Evolutionary conservation across 1,140 invertebrate genomes (phyloP).

Genomic region (Amphibalanus amphitrite): DNA sequence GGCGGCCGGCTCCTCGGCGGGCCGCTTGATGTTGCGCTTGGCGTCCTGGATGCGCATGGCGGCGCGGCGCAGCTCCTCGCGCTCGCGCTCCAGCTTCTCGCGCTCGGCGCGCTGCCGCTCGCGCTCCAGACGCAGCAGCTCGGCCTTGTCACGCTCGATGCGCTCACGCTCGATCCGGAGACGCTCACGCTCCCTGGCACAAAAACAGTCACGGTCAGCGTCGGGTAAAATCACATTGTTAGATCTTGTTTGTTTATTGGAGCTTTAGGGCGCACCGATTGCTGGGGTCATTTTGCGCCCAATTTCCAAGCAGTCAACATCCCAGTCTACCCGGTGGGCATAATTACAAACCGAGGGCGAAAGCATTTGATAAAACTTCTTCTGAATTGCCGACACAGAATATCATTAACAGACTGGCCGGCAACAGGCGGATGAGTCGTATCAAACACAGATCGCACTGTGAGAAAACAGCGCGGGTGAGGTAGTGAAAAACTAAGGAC

Average conservation of each 20-base stretch:
- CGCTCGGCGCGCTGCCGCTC: constrained; percentile 12
- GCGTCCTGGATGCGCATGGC: constrained; percentile 7
- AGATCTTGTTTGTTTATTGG: too few species aligned
- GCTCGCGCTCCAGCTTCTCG: constrained; percentile 14
- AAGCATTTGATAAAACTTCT: too few species aligned
- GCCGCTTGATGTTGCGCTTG: constrained; percentile 9
- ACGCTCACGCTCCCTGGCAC: constrained; percentile 10
- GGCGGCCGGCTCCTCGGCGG: constrained; percentile 5
- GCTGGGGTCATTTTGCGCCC: constrained; percentile 1
- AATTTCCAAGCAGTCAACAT: neutral
- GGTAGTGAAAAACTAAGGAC: neutral
- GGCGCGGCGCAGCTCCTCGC: constrained; percentile 12
- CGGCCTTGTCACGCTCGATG: constrained; percentile 13
- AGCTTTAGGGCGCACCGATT: too few species aligned
- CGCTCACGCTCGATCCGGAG: constrained; percentile 10
- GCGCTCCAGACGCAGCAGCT: constrained; percentile 12
- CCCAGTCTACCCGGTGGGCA: too few species aligned
- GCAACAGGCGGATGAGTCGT: too few species aligned
- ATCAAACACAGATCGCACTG: too few species aligned
- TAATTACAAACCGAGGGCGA: too few species aligned
- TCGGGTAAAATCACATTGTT: too few species aligned
- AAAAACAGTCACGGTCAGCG: constrained; percentile 8
- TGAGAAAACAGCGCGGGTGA: too few species aligned
- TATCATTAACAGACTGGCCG: too few species aligned
- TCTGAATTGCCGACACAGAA: too few species aligned